These are phyloP conservation scores for Darevskia mixta DNA, from an alignment of 2,797 vertebrate species.

Conservation along the genomic window DNA sequence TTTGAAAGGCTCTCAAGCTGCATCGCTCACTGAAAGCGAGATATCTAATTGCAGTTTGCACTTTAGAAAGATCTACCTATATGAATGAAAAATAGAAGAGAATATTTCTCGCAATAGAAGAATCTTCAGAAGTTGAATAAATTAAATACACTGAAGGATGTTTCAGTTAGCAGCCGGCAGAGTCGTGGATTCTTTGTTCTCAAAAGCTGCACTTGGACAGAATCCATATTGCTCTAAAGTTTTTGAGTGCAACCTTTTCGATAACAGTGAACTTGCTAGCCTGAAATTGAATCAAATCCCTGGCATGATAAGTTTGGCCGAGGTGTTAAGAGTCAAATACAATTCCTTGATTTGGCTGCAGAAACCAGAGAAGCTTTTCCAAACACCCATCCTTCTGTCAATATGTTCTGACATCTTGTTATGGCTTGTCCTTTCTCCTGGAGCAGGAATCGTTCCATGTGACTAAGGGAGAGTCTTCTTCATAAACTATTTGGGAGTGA, in stretches of 20 bases:
- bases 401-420: not conserved
- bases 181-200: conserved; percentile 20
- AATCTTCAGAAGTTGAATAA: conserved; percentile 21
- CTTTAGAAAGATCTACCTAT: not conserved
- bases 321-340: not conserved
- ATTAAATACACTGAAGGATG: conserved; percentile 18
- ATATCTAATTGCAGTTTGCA: not conserved
- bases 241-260: conserved; percentile 21
- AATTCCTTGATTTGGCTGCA: not conserved
- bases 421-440: not conserved
- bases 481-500: not conserved
- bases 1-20: not conserved
- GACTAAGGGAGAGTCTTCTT: not conserved
- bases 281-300: not conserved
- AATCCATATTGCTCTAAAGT: conserved; percentile 11
- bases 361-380: not conserved
- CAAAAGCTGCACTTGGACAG: conserved; percentile 11
- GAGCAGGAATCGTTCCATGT: not conserved
- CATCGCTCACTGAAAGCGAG: not conserved
- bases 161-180: not conserved
- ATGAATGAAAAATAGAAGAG: conserved; percentile 25
- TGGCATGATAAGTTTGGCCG: not conserved
- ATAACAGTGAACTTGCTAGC: not conserved
- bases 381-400: not conserved
- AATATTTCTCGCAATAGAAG: not conserved